phyloP scores from a whole-genome alignment of 2,113 vertebrate species.

The Nestor notabilis region DNA sequence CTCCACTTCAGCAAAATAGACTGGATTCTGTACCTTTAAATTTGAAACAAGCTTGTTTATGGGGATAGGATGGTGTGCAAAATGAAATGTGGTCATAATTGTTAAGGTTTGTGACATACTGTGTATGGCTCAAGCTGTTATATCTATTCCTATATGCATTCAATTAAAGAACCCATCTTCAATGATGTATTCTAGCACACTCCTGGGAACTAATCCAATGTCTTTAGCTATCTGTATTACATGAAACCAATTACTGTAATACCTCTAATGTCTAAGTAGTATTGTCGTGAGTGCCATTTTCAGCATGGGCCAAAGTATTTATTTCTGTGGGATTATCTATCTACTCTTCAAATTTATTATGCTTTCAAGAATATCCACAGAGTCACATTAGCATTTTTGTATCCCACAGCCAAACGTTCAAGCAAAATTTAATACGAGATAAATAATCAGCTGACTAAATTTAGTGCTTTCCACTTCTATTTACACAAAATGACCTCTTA shows the following conservation, averaged over 20 bases:
- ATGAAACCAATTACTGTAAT: conserved; percentile 45
- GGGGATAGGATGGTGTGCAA: not conserved
- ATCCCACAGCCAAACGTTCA: not conserved
- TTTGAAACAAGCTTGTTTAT: not conserved
- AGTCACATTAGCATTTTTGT: conserved; percentile 37
- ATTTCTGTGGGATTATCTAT: conserved; percentile 9
- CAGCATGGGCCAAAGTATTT: conserved; percentile 1
- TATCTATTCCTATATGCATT: conserved; percentile 6
- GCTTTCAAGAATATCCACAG: conserved; percentile 29
- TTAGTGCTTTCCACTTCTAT: not conserved
- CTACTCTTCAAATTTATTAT: conserved; percentile 35
- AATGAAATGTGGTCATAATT: not conserved
- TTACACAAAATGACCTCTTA: conserved; percentile 19
- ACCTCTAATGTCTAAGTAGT: conserved; percentile 28
- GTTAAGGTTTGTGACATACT: not conserved
- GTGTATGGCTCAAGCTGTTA: not conserved
- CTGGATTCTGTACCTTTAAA: not conserved
- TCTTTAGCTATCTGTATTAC: conserved; percentile 48
- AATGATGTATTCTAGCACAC: not conserved
- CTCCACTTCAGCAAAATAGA: not conserved
- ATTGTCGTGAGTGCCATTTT: conserved; percentile 9
- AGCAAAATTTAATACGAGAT: conserved; percentile 7
- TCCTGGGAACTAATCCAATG: conserved; percentile 35
- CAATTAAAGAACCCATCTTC: conserved; percentile 24
- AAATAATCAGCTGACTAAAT: conserved; percentile 34